Conservation (phyloP, 2,113 vertebrate genomes). For the Albula glossodonta region DNA sequence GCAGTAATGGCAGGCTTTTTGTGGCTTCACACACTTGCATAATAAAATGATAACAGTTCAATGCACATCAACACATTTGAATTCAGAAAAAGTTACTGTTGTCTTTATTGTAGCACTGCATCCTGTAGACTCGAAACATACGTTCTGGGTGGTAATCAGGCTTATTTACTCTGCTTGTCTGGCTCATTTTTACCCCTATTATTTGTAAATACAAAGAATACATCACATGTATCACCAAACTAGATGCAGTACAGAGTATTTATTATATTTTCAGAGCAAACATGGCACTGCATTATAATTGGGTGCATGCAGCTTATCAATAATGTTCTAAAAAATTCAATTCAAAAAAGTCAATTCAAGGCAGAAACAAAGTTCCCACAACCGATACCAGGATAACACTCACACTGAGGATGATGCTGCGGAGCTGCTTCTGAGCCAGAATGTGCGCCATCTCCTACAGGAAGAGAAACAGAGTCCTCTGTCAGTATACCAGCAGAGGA, state of each 20-base stretch:
- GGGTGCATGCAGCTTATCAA: too few relatives aligned
- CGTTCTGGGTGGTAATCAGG: too few relatives aligned
- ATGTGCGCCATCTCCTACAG: slow-evolving; percentile 96
- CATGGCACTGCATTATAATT: not conserved
- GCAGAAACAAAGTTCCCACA: too few relatives aligned
- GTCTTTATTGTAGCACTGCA: too few relatives aligned
- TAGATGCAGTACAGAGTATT: not conserved
- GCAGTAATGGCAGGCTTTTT: not conserved
- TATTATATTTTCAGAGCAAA: not conserved
- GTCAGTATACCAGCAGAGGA: not conserved
- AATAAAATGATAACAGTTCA: not conserved
- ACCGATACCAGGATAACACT: slow-evolving; percentile 59
- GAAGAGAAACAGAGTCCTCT: slow-evolving; percentile 23
- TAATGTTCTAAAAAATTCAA: too few relatives aligned
- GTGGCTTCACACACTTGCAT: not conserved
- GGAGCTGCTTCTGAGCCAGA: slow-evolving; percentile 94
- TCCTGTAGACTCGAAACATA: too few relatives aligned
- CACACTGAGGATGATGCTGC: slow-evolving; percentile 91
- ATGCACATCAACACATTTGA: not conserved
- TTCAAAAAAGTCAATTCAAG: too few relatives aligned
- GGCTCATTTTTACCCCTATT: too few relatives aligned
- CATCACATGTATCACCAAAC: not conserved
- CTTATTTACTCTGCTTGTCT: too few relatives aligned
- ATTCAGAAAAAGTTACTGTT: too few relatives aligned
- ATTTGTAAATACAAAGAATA: not conserved